Base-by-base conservation (phyloP, 2,797 vertebrate genomes). In the Halcyon leucocephala region DNA sequence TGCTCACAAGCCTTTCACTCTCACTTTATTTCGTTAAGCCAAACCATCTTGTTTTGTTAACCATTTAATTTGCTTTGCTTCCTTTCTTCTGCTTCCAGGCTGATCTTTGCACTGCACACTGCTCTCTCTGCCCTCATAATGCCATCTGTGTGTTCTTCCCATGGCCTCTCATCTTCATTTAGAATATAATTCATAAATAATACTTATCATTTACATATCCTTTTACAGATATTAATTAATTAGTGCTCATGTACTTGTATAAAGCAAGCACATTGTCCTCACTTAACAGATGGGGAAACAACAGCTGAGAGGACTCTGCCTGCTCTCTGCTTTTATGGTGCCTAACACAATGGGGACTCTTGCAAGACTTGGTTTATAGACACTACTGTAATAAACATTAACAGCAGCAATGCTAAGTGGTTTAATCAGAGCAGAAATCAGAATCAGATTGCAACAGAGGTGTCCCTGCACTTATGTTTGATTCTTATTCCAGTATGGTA, bases 191-290 rank as follows among this genome's bases (percentile, higher is more conserved):
- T 92, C 39, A 96, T 95, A 94, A 92, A 87, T 94, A 93, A 93
- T 87, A 92, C 64, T 89, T 71, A 93, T 12, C 64, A 87, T 95
- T 94, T 94, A 71, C 84, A 93, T 89, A 91, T 82, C 37, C 64
- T 87, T 94, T 96, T 69, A 91, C 84, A 95, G 91, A 94, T 93
- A 95, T 92, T 81, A 94, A 95, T 91, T 96, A 96, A 95, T 85
- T 94, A 89, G 72, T 73, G 31, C 4, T 91, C 65, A 15, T 93
- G 61, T 93, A 91, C 81, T 91, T 92, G 64, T 61, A 87, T 54
- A 89, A 90, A 89, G 60, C 51, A 78, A 90, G 86, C 65, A 65
- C 86, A 58, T 54, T 94, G 84, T 93, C 67, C 57, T 93, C 74
- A 81, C 52, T 87, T 92, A 74, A 85, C 95, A 95, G 91, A 93